phyloP scores from a whole-genome alignment of 2,888 invertebrate genomes.

The Anticlea derivata region DNA sequence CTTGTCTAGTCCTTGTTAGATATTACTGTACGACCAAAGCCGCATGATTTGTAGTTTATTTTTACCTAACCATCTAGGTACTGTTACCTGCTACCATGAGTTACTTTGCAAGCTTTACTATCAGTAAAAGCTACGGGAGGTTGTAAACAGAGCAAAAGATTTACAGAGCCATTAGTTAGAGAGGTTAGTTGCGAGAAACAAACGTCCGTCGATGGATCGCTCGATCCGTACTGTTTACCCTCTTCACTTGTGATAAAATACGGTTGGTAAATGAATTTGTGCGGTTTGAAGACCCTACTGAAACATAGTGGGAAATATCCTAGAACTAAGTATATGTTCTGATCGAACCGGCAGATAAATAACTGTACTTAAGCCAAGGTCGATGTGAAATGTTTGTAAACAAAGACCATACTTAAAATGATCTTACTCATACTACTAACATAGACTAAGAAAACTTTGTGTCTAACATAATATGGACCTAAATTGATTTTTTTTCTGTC shows the following conservation, averaged over 20 bases:
- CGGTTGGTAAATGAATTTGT: slow-evolving; percentile 21
- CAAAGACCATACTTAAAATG: too few relatives aligned
- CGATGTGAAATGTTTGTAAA: too few relatives aligned
- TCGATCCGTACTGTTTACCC: slow-evolving; percentile 21
- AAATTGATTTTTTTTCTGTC: too few relatives aligned
- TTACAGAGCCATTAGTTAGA: slow-evolving; percentile 49
- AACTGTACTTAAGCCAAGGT: too few relatives aligned
- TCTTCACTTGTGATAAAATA: slow-evolving; percentile 25
- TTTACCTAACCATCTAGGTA: not conserved
- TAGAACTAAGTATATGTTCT: not conserved
- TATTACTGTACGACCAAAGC: not conserved
- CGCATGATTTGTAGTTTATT: not conserved
- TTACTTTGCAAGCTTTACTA: slow-evolving; percentile 38
- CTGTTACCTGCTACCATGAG: slow-evolving; percentile 2
- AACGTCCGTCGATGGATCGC: slow-evolving; percentile 42
- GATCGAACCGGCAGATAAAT: too few relatives aligned
- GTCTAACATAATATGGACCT: too few relatives aligned
- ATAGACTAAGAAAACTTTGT: too few relatives aligned
- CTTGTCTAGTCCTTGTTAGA: too few relatives aligned
- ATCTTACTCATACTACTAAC: too few relatives aligned
- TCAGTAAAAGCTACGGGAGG: slow-evolving; percentile 42
- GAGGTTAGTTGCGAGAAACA: slow-evolving; percentile 35
- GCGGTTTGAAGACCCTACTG: slow-evolving; percentile 11
- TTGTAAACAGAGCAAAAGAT: slow-evolving; percentile 43
- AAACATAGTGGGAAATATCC: not conserved